phyloP scores from a whole-genome alignment of 1,140 invertebrate genomes.

The Drosophila takahashii region DNA sequence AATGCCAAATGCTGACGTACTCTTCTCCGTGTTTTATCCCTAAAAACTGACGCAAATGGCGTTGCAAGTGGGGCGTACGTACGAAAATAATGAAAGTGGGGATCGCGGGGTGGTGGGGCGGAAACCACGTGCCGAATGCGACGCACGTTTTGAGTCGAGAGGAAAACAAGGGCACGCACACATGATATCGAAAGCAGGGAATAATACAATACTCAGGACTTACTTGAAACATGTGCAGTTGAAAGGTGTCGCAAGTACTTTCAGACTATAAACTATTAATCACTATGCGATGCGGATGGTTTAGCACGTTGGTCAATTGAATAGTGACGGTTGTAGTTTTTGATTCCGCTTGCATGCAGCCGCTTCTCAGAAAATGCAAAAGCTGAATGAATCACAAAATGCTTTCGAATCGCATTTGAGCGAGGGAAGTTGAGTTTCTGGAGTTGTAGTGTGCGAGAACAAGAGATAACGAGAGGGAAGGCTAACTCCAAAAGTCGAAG shows the following conservation, averaged over 20 bases:
- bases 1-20: conserved; percentile 53
- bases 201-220: conserved; percentile 33
- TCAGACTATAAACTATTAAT: conserved; percentile 20
- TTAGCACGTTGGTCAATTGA: conserved; percentile 6
- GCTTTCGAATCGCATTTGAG: conserved; percentile 26
- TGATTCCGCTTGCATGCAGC: conserved; percentile 40
- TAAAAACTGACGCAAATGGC: conserved; percentile 49
- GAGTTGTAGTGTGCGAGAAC: conserved; percentile 47
- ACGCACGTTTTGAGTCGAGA: conserved; percentile 52
- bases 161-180: conserved; percentile 23
- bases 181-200: not conserved
- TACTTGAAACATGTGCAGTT: conserved; percentile 72
- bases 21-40: conserved; percentile 44
- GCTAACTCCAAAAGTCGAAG: not conserved
- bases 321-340: conserved; percentile 3
- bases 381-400: conserved; percentile 61
- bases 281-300: conserved; percentile 11
- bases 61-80: conserved; percentile 25
- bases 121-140: conserved; percentile 50
- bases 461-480: conserved; percentile 12
- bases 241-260: conserved; percentile 53
- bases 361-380: conserved; percentile 69
- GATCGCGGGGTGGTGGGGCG: conserved; percentile 5
- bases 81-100: conserved; percentile 3
- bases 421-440: conserved; percentile 23